These are phyloP conservation scores for Protonemura montana DNA, from an alignment of 2,888 invertebrate species.

Conservation along the genomic window DNA sequence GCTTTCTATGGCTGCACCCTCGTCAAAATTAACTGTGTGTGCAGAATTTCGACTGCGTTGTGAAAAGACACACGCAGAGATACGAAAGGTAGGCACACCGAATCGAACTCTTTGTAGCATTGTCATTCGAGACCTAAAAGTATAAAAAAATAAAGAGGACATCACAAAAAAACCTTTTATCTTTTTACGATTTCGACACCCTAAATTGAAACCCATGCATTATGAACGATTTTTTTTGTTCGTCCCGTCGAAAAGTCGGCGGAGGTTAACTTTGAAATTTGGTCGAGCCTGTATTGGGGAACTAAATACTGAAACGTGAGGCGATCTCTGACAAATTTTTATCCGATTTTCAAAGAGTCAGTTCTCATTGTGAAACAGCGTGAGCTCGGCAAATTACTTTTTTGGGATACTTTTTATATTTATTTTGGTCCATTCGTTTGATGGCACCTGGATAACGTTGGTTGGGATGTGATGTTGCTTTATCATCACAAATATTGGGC, in stretches of 20 bases:
- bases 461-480: background rate
- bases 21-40: slow-evolving; percentile 20
- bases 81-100: background rate
- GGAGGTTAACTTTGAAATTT: background rate
- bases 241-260: background rate
- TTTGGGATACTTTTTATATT: background rate
- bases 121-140: background rate
- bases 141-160: background rate
- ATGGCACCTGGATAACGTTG: background rate
- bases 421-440: background rate
- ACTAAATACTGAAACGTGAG: background rate
- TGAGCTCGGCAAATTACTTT: background rate
- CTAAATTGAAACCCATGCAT: slow-evolving; percentile 8
- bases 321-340: background rate
- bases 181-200: slow-evolving; percentile 15
- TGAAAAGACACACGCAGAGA: slow-evolving; percentile 20
- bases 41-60: background rate
- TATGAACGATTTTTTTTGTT: background rate
- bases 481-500: background rate
- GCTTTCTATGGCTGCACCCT: slow-evolving; percentile 8
- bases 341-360: background rate
- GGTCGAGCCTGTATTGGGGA: background rate
- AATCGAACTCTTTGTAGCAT: background rate
- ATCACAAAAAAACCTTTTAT: slow-evolving; percentile 13
- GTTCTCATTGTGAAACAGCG: background rate